Evolutionary conservation across 2,113 vertebrate genomes (phyloP), one percentile per base, ranked within the genome.

Genomic region (Myrmecophaga tridactyla): DNA sequence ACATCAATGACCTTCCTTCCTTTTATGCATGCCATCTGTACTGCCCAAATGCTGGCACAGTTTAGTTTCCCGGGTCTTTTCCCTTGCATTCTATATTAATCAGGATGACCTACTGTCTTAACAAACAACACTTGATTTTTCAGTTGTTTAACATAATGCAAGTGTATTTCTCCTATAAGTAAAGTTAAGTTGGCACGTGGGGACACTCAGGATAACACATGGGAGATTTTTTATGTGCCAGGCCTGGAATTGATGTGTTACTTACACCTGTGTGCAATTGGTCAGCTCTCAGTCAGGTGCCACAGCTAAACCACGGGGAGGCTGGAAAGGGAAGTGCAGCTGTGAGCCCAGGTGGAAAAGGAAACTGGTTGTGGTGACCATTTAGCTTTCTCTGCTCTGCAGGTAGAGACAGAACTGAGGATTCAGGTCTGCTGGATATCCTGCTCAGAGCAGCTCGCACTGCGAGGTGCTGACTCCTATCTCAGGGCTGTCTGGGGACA

Each of bases 271-370:
- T 9, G 0, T 7, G 18, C 67, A 72, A 78, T 75, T 88, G 76
- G 89, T 67, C 78, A 87, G 82, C n/a, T n/a, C 67, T 63, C 41
- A 4, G 92, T 92, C 80, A 89, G n/a, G 1, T 96, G 96, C 29
- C 86, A 69, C 34, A 39, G 12, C 90, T 90, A 12, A 60, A 69
- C 91, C 94, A 72, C 78, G 48, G 76, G 94, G 46, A 90, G 65
- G 58, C 31, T 93, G 80, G 80, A 94, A 96, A 90, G 51, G 53
- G 48, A 67, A 39, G 51, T 92, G 23, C 69, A 80, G 72, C 76
- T 73, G 76, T 48, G 65, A 76, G 92, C 60, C 41, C 73, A 67
- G 65, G 75, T 51, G 75, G 53, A 17, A 0, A 2, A 92, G 85
- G 88, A 90, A 86, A 48, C 53, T 3, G 36, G 29, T 15, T 70